A percentile compares a stretch with the other conserved stretches of the same genome.
These are phyloP conservation scores for Crypturellus undulatus DNA, from an alignment of 2,113 vertebrate species.

Conservation along the genomic window DNA sequence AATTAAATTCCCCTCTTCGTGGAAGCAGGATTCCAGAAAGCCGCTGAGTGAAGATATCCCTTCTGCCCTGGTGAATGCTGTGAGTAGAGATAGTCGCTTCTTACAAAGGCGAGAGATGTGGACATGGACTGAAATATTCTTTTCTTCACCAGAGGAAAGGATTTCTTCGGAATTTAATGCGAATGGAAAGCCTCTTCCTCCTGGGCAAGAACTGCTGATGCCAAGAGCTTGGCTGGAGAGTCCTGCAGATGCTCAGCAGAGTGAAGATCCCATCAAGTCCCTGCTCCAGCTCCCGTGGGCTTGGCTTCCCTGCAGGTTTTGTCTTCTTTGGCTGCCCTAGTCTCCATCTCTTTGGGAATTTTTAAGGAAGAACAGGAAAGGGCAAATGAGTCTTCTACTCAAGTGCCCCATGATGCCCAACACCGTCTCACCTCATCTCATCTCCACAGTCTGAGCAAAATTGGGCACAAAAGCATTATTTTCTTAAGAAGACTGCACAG, in stretches of 20 bases:
- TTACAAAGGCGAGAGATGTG: neutral
- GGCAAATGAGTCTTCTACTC: neutral
- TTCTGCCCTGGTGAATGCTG: neutral
- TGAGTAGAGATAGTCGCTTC: neutral
- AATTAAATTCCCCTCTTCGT: neutral
- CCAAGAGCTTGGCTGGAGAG: accelerated
- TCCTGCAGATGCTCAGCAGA: no score
- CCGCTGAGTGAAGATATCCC: neutral
- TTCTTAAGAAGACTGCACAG: neutral
- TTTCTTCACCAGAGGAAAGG: neutral
- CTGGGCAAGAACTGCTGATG: neutral
- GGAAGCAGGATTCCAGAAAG: neutral
- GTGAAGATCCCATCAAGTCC: neutral
- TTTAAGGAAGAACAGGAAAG: neutral
- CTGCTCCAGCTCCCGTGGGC: neutral
- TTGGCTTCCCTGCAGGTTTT: neutral
- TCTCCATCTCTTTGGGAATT: neutral
- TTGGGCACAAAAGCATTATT: neutral
- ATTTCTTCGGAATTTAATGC: neutral
- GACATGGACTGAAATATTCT: neutral
- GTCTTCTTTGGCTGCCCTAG: neutral
- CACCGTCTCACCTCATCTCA: accelerated
- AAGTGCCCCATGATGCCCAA: neutral
- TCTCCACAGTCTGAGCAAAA: neutral
- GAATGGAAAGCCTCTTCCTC: neutral